Percentiles rank a stretch among this genome's conserved stretches.
These are phyloP conservation scores for Poeciliopsis occidentalis DNA, from an alignment of 2,113 vertebrate genomes.

Conservation along the genomic window DNA sequence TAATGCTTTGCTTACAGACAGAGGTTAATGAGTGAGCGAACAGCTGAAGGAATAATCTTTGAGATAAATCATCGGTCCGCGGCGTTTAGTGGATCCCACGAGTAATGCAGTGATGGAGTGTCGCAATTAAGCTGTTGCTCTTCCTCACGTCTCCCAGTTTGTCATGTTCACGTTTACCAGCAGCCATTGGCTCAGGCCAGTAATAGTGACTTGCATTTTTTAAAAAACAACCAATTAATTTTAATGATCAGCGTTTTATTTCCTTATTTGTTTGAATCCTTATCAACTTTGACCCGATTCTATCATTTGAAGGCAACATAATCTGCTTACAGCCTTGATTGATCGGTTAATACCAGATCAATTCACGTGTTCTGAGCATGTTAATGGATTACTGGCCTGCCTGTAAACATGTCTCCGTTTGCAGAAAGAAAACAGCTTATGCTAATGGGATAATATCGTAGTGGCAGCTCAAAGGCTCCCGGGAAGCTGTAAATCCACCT, in stretches of 20 bases:
- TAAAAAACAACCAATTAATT: not conserved
- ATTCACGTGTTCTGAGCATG: conserved; percentile 39
- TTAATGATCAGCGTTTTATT: not conserved
- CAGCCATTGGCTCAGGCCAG: conserved; percentile 11
- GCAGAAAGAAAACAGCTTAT: conserved; percentile 52
- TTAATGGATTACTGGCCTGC: conserved; percentile 59
- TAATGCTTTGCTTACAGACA: conserved; percentile 19
- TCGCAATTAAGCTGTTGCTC: conserved; percentile 21
- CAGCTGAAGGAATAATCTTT: conserved; percentile 14
- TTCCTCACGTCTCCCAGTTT: not conserved
- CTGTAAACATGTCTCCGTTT: conserved; percentile 59
- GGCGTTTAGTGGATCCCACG: conserved; percentile 6
- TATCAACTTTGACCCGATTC: not conserved
- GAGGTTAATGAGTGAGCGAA: conserved; percentile 36
- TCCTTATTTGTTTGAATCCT: not conserved
- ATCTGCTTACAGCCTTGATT: conserved; percentile 34
- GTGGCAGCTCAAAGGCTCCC: conserved; percentile 49
- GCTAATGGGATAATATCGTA: conserved; percentile 61
- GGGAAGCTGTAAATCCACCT: conserved; percentile 64
- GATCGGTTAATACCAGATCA: conserved; percentile 39
- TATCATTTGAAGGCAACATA: conserved; percentile 10
- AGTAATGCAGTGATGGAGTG: conserved; percentile 28
- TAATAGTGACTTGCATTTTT: not conserved
- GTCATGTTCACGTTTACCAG: conserved; percentile 21
- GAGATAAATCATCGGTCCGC: conserved; percentile 10